Evolutionary conservation across 2,888 invertebrate genomes (phyloP).

Genomic region (Baccha elongata): DNA sequence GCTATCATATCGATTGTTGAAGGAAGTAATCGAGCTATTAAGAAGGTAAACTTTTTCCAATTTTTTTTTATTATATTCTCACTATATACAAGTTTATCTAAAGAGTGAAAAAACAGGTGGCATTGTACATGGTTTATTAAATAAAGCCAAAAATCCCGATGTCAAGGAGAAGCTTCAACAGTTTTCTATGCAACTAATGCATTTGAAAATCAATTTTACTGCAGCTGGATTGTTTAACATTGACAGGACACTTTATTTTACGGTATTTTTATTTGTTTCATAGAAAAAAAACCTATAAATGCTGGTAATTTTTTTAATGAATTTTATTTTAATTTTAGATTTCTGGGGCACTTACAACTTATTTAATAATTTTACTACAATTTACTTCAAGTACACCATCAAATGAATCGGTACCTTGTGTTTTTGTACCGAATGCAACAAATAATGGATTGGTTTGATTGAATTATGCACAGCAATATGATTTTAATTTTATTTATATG

Average conservation of each 20-base stretch:
- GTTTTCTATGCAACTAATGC: slow-evolving; percentile 81
- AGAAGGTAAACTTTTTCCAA: slow-evolving; percentile 76
- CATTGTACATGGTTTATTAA: slow-evolving; percentile 80
- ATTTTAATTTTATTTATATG: too few species aligned
- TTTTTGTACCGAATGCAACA: slow-evolving; percentile 27
- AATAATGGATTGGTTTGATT: neutral
- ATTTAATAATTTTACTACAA: slow-evolving; percentile 82
- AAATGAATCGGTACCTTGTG: slow-evolving; percentile 28
- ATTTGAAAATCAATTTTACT: slow-evolving; percentile 81
- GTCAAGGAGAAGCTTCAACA: slow-evolving; percentile 80
- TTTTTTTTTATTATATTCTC: neutral
- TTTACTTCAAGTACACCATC: slow-evolving; percentile 79
- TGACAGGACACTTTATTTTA: slow-evolving; percentile 82
- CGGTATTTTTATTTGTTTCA: slow-evolving; percentile 76
- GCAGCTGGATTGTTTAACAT: slow-evolving; percentile 82
- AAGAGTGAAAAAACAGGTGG: slow-evolving; percentile 81
- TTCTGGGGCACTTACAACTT: slow-evolving; percentile 81
- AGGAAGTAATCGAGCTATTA: slow-evolving; percentile 81
- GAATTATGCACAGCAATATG: neutral
- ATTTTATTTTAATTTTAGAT: slow-evolving; percentile 77
- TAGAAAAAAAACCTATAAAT: too few species aligned
- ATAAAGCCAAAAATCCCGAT: slow-evolving; percentile 78
- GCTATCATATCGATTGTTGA: slow-evolving; percentile 82
- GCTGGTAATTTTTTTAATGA: neutral
- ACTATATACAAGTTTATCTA: too few species aligned